Conservation (phyloP, 2,888 invertebrate genomes). For the Sisyra nigra region DNA sequence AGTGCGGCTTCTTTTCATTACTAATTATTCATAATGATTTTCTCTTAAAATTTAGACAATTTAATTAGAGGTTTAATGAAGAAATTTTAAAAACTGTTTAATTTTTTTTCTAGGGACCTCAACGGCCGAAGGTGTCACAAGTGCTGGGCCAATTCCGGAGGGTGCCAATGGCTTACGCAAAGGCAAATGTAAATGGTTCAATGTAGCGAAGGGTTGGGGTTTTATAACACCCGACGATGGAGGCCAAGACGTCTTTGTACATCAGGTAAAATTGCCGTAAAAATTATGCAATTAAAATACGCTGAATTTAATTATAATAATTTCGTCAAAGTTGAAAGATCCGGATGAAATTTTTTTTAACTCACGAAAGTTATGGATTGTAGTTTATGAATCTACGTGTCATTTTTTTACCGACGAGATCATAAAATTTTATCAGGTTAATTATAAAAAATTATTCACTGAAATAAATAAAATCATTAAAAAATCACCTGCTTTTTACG, state of each 20-base stretch:
- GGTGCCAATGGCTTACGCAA: conserved; percentile 45
- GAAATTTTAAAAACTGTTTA: neutral
- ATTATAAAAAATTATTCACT: too few species aligned
- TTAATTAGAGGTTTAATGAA: neutral
- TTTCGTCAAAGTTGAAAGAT: too few species aligned
- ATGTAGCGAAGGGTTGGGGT: conserved; percentile 90
- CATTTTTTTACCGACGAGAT: too few species aligned
- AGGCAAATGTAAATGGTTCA: conserved; percentile 90
- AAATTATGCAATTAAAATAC: too few species aligned
- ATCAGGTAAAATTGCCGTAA: conserved; percentile 85
- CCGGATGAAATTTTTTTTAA: too few species aligned
- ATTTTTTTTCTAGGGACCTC: conserved; percentile 23
- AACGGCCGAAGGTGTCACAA: conserved; percentile 27
- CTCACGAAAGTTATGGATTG: too few species aligned
- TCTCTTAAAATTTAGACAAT: neutral
- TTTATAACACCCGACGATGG: conserved; percentile 85
- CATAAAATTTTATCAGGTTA: too few species aligned
- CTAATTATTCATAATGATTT: too few species aligned
- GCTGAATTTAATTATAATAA: too few species aligned
- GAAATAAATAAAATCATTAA: too few species aligned
- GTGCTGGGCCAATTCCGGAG: conserved; percentile 22
- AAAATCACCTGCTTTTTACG: too few species aligned
- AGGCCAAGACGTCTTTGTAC: conserved; percentile 83
- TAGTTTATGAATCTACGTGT: too few species aligned
- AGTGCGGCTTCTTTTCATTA: neutral